Conservation (phyloP, 2,113 vertebrate species). For the Sphaerodactylus townsendi region DNA sequence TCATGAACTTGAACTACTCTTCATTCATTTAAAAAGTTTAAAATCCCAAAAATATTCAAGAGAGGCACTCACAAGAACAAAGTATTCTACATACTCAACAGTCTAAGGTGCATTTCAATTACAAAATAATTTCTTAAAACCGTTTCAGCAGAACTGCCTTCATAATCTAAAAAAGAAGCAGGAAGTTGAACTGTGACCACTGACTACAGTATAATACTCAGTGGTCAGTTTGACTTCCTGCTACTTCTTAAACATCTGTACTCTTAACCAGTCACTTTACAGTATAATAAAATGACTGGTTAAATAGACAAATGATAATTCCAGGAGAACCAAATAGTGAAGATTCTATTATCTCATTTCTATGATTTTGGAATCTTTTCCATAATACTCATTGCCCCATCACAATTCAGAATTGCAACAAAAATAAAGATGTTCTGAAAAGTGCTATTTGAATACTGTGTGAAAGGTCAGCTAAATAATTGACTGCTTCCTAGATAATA, state of each 20-base stretch:
- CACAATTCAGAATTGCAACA: not conserved
- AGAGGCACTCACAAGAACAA: no score
- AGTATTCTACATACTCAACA: not conserved
- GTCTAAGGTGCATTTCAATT: not conserved
- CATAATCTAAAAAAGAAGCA: not conserved
- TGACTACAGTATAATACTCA: no score
- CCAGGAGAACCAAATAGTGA: not conserved
- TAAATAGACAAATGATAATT: not conserved
- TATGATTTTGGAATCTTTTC: not conserved
- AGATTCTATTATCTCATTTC: not conserved
- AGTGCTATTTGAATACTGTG: not conserved
- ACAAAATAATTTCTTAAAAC: not conserved
- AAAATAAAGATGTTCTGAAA: not conserved
- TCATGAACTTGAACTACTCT: not conserved
- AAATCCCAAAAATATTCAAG: no score
- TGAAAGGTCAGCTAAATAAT: not conserved
- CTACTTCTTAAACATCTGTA: no score
- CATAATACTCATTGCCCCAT: not conserved
- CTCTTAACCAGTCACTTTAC: no score
- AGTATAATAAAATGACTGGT: not conserved
- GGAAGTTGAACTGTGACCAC: not conserved
- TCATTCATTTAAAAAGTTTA: not conserved
- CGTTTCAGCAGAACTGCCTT: not conserved
- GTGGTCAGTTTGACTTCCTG: no score
- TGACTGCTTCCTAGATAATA: not conserved